These are phyloP conservation scores for Sebastes miniatus DNA, from an alignment of 2,797 vertebrate species.

Conservation along the genomic window DNA sequence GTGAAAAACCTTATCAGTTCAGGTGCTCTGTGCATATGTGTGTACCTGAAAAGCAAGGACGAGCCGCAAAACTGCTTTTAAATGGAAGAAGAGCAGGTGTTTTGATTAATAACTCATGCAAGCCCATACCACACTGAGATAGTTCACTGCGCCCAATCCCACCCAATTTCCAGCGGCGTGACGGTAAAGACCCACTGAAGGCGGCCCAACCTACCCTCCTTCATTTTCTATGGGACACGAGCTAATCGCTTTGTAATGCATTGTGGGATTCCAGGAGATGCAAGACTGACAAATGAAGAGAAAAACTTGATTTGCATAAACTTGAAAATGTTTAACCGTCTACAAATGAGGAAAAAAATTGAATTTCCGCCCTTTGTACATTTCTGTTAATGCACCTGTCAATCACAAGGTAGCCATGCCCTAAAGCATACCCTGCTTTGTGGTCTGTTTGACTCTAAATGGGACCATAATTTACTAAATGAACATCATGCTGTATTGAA, in stretches of 20 bases:
- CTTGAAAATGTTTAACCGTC: neutral
- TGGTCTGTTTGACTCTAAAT: too few species aligned
- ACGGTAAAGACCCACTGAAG: neutral
- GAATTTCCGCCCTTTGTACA: rapidly evolving
- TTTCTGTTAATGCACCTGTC: neutral
- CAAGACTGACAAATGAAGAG: neutral
- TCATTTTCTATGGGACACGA: neutral
- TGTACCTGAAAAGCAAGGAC: neutral
- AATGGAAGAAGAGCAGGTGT: neutral
- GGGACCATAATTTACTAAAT: too few species aligned
- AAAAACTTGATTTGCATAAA: neutral
- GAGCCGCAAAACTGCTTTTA: neutral
- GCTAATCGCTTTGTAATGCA: neutral
- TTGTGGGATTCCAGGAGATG: neutral
- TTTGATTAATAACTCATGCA: neutral
- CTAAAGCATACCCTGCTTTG: too few species aligned
- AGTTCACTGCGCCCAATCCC: neutral
- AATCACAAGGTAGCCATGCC: too few species aligned
- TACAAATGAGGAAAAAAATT: neutral
- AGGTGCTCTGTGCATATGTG: neutral
- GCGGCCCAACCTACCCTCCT: neutral
- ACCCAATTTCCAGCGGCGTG: neutral
- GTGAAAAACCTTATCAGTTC: neutral
- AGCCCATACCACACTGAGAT: neutral
- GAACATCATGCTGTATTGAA: too few species aligned